Conservation (phyloP, 2,797 vertebrate species). For the Mormyrops attenuatus region DNA sequence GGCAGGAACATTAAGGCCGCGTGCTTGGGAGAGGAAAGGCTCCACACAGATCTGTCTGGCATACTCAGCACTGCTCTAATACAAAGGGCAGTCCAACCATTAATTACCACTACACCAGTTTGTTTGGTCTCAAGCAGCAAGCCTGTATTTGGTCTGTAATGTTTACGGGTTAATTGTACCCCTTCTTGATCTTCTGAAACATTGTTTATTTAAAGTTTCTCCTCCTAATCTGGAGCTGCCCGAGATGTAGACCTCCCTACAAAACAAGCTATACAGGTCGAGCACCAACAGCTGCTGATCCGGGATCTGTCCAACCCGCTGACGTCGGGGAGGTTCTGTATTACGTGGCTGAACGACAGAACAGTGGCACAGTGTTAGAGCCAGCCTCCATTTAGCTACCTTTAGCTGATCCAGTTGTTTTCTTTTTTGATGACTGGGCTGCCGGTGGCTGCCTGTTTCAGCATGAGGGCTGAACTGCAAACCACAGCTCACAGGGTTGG, state of each 20-base stretch:
- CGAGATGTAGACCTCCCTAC: background rate
- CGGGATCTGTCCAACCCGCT: background rate
- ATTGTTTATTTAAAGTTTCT: background rate
- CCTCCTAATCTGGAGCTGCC: background rate
- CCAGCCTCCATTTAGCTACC: background rate
- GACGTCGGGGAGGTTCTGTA: background rate
- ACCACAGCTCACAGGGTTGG: background rate
- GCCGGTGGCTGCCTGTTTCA: background rate
- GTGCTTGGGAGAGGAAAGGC: background rate
- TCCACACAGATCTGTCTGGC: background rate
- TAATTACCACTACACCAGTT: background rate
- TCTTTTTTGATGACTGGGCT: background rate
- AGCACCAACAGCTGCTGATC: background rate
- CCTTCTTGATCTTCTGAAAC: background rate
- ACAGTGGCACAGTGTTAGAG: background rate
- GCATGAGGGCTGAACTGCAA: background rate
- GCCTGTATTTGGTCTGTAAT: background rate
- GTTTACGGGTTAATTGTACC: background rate
- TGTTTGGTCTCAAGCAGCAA: background rate
- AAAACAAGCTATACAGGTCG: conserved; percentile 11
- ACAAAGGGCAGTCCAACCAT: background rate
- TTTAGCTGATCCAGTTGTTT: background rate
- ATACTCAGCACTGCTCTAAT: background rate
- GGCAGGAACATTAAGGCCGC: background rate
- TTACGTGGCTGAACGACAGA: background rate